Base-by-base conservation (phyloP, 2,797 vertebrate species). In the Acrossocheilus wenchowensis region DNA sequence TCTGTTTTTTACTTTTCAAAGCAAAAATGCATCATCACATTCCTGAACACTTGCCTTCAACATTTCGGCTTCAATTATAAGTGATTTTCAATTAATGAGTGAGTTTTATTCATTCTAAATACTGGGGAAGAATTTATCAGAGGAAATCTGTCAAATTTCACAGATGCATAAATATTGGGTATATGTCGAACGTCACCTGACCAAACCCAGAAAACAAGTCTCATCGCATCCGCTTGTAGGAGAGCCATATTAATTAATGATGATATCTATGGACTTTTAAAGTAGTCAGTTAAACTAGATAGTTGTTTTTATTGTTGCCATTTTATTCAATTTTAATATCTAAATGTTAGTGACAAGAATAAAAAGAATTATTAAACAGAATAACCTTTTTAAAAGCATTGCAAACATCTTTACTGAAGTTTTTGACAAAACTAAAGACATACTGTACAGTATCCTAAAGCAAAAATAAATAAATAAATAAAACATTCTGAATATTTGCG, bases 341-440 rank as follows among this genome's bases (percentile, higher is more conserved):
- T 62, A 60, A 60, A 60, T n/a, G 60, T 26, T 12, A 26, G 23
- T 62, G n/a, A 62, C 60, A 62, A 26, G 4, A 62, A 11, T 26
- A 60, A 60, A 15, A 43, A 30, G 21, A 3, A 11, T 45, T 19
- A 43, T 82, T 39, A 21, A 30, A 74, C 19, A 23, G 54, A n/a
- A 41, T 34, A 36, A 41, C 23, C 77, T 79, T 79, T 79, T 30
- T 64, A 11, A 79, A 79, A 79, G 8, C 23, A 79, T 4, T 64
- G 78, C n/a, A 62, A 79, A 45, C 12, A 62, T 62, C 23, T 43
- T 43, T 26, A 1, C 23, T 45, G n/a, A 43, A 79, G 43, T 41
- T 41, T 79, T 11, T 79, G 78, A 62, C 23, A 39, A 41, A 78
- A 39, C 75, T 78, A 78, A 78, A 77, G 26, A 69, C 62, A 66